phyloP scores from a whole-genome alignment of 2,888 invertebrate species.

The Agrenia bidenticulata region DNA sequence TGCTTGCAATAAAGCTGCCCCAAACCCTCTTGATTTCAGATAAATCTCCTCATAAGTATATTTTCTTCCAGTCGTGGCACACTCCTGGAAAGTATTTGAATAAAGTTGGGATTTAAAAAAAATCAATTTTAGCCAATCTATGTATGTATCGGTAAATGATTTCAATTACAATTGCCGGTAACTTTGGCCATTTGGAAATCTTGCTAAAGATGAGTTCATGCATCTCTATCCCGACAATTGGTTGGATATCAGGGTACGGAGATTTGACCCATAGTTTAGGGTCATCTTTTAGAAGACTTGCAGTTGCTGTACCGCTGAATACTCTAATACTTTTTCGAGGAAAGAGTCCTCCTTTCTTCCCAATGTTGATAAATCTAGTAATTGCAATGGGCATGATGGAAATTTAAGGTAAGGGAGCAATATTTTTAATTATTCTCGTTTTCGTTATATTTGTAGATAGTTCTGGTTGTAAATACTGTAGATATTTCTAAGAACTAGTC shows the following conservation, averaged over 20 bases:
- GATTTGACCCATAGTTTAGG: conserved; percentile 42
- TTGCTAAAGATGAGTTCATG: conserved; percentile 39
- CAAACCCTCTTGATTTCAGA: conserved; percentile 35
- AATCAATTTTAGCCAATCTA: too few species aligned
- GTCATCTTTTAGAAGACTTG: conserved; percentile 28
- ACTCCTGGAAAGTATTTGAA: conserved; percentile 33
- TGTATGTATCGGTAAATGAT: too few species aligned
- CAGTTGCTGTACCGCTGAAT: background rate
- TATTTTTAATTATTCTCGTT: too few species aligned
- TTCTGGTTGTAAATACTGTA: too few species aligned
- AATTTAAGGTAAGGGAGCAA: background rate
- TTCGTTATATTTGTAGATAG: too few species aligned
- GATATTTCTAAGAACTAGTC: too few species aligned
- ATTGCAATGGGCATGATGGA: background rate
- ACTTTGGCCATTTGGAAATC: conserved; percentile 30
- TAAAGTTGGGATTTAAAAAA: background rate
- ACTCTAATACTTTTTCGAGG: background rate
- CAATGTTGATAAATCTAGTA: background rate
- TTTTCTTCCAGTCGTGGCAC: conserved; percentile 32
- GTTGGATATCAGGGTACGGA: conserved; percentile 30
- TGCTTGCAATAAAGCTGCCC: conserved; percentile 39
- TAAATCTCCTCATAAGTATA: conserved; percentile 37
- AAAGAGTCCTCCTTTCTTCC: background rate
- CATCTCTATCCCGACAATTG: conserved; percentile 30
- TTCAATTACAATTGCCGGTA: conserved; percentile 31